Percentiles rank a stretch among this genome's conserved stretches.
Evolutionary conservation across 1,140 invertebrate species (phyloP).

Genomic region (Dufourea novaeangliae): DNA sequence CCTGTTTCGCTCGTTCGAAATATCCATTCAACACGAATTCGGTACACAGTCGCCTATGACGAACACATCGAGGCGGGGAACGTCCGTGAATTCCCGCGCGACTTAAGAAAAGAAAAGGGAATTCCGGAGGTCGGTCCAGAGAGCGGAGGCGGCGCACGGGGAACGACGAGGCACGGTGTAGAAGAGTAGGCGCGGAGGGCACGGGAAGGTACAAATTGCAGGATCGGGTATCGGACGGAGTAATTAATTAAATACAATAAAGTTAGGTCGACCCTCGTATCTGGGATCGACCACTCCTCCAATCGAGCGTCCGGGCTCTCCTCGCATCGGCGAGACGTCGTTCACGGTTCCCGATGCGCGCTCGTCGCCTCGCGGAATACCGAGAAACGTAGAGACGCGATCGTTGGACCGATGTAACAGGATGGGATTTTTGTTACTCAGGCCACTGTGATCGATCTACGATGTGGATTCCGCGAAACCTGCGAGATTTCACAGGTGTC

Average conservation of each 20-base stretch:
- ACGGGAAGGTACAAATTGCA: constrained; percentile 70
- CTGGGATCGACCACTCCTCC: constrained; percentile 73
- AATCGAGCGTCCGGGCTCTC: constrained; percentile 61
- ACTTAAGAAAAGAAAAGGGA: constrained; percentile 2
- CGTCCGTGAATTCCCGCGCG: neutral
- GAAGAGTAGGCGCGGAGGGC: constrained; percentile 35
- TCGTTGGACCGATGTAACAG: constrained; percentile 23
- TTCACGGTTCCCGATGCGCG: constrained; percentile 54
- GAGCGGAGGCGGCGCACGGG: constrained; percentile 50
- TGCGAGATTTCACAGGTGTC: neutral
- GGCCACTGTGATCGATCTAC: constrained; percentile 23
- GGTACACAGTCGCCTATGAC: neutral
- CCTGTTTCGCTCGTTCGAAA: too few relatives aligned
- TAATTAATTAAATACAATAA: constrained; percentile 77
- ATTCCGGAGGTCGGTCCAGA: constrained; percentile 38
- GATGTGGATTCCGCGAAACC: constrained; percentile 40
- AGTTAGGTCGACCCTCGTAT: constrained; percentile 74
- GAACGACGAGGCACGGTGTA: constrained; percentile 17
- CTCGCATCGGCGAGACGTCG: constrained; percentile 46
- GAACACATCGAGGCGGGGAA: neutral
- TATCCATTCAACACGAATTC: too few relatives aligned
- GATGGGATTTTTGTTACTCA: constrained; percentile 58
- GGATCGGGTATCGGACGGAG: constrained; percentile 71
- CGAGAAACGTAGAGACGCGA: constrained; percentile 25
- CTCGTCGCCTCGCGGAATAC: constrained; percentile 49